Conservation (phyloP, 2,113 vertebrate genomes). For the Parotia lawesii region DNA sequence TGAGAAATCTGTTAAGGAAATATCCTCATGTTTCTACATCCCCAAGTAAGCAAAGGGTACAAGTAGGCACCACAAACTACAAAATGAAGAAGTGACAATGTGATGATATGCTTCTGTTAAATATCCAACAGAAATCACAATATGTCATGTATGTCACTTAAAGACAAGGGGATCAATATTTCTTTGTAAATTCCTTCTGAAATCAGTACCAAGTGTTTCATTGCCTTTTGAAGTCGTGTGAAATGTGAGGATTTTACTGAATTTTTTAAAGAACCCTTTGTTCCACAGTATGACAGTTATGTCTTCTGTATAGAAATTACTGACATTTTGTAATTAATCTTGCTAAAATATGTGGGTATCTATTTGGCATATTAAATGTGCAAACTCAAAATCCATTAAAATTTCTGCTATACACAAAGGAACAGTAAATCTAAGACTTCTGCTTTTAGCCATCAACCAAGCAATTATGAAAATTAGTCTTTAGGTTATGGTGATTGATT, state of each 20-base stretch:
- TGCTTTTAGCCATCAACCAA: background rate
- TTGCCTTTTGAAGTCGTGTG: background rate
- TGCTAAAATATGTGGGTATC: background rate
- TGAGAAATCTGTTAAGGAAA: background rate
- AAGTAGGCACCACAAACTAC: background rate
- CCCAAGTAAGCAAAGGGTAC: background rate
- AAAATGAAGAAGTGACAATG: background rate
- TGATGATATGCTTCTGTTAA: background rate
- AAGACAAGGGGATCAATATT: constrained; percentile 14
- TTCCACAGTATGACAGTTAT: background rate
- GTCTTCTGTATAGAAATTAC: background rate
- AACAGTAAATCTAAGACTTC: background rate
- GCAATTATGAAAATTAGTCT: background rate
- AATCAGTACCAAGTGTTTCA: background rate
- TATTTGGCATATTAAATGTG: background rate
- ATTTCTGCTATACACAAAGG: background rate
- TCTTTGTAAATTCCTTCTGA: background rate
- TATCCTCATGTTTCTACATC: background rate
- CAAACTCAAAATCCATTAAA: background rate
- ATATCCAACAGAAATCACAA: background rate
- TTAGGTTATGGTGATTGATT: background rate
- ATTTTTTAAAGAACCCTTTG: background rate
- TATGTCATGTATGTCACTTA: background rate
- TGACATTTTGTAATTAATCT: constrained; percentile 8
- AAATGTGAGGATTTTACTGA: background rate